These are phyloP conservation scores for Xiphophorus couchianus DNA, from an alignment of 2,113 vertebrate genomes.

Conservation along the genomic window DNA sequence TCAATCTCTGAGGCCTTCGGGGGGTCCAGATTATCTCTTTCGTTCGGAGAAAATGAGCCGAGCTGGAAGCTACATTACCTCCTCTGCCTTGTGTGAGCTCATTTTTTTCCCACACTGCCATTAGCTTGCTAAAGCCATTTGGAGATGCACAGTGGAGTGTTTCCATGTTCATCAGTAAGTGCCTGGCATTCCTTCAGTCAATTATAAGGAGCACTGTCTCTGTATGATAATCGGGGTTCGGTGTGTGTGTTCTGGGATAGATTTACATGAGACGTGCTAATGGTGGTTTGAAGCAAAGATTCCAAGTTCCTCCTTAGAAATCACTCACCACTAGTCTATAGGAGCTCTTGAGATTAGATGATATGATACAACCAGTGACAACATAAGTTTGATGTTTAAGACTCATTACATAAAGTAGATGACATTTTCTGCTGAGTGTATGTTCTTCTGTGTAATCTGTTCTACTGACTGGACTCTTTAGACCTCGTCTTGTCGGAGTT, in stretches of 20 bases:
- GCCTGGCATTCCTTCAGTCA: slow-evolving; percentile 73
- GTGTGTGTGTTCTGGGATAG: slow-evolving; percentile 33
- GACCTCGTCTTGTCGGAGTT: background rate
- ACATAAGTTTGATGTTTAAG: background rate
- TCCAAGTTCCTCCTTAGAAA: slow-evolving; percentile 23
- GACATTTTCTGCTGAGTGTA: background rate
- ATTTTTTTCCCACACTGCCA: slow-evolving; percentile 65
- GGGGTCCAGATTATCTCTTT: slow-evolving; percentile 78
- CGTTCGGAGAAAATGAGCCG: slow-evolving; percentile 74
- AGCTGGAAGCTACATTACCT: slow-evolving; percentile 75
- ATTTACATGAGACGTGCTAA: slow-evolving; percentile 48
- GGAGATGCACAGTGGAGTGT: slow-evolving; percentile 70
- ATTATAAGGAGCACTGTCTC: slow-evolving; percentile 70
- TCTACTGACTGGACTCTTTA: background rate
- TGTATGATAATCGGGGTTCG: slow-evolving; percentile 59
- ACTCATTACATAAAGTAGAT: background rate
- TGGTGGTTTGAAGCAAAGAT: slow-evolving; percentile 33
- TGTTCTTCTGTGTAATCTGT: background rate
- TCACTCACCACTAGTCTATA: slow-evolving; percentile 24
- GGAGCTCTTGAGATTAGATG: slow-evolving; percentile 9
- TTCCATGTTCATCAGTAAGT: slow-evolving; percentile 73
- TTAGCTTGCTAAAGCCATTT: slow-evolving; percentile 73
- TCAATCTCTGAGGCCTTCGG: slow-evolving; percentile 69
- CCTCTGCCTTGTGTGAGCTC: slow-evolving; percentile 63
- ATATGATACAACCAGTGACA: background rate